Evolutionary conservation across 2,113 vertebrate species (phyloP).

Genomic region (Anarrhichthys ocellatus): DNA sequence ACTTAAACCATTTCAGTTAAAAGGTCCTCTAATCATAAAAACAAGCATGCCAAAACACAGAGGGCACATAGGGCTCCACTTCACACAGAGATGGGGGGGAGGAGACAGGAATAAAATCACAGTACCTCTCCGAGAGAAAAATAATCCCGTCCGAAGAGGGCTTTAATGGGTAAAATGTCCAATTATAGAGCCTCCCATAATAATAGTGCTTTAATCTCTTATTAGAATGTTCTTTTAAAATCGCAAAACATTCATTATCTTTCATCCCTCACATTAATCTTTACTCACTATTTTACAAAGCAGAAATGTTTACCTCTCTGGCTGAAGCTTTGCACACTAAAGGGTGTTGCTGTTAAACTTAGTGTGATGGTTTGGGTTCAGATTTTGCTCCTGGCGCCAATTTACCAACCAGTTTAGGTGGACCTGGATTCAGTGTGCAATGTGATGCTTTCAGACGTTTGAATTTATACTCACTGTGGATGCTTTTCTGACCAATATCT

Average conservation of each 20-base stretch:
- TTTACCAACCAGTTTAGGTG: background rate
- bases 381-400: background rate
- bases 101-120: background rate
- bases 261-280: conserved; percentile 1
- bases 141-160: background rate
- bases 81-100: background rate
- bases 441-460: background rate
- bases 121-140: background rate
- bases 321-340: background rate
- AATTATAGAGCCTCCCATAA: background rate
- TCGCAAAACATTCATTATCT: background rate
- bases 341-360: background rate
- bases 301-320: background rate
- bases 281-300: background rate
- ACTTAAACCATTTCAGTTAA: background rate
- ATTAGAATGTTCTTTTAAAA: conserved; percentile 8
- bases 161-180: background rate
- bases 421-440: background rate
- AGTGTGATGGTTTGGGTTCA: background rate
- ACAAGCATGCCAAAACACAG: background rate
- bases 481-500: too few species aligned
- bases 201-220: background rate
- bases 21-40: background rate
- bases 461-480: background rate
- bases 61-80: background rate